Evolutionary conservation across 35 echinoderm and acorn worm genomes (phyloP).

Genomic region (Nesometra sesokonis): DNA sequence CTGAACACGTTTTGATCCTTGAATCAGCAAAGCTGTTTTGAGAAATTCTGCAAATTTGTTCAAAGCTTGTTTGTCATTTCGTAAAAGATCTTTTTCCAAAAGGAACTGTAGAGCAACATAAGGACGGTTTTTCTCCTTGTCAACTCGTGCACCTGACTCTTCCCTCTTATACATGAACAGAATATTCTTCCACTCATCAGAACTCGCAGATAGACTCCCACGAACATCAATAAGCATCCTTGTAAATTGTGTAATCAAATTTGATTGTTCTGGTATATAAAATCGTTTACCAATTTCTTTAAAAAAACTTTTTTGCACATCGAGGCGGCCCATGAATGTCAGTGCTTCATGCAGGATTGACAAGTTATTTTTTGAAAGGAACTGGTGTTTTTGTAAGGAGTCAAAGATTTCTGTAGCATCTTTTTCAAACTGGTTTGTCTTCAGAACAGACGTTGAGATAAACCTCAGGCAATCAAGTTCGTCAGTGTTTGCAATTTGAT

Average conservation of each 20-base stretch:
- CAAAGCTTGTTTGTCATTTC: not conserved
- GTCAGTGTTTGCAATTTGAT: not conserved
- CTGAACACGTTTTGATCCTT: not conserved
- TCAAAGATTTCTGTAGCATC: not conserved
- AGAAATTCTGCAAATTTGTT: not conserved
- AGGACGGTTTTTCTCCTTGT: not conserved
- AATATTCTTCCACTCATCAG: not conserved
- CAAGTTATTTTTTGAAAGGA: not conserved
- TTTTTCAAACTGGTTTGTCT: not conserved
- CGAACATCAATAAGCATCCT: not conserved
- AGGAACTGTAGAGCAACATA: not conserved
- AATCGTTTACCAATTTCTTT: not conserved
- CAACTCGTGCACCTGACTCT: not conserved
- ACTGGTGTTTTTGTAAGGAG: not conserved
- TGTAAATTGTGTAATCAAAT: not conserved
- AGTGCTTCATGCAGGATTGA: not conserved
- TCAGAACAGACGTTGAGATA: not conserved
- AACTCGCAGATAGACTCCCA: not conserved
- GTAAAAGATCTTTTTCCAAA: not conserved
- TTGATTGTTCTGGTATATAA: not conserved
- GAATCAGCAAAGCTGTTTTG: not conserved
- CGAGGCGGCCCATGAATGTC: not conserved
- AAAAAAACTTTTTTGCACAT: not conserved
- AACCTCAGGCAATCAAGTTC: not conserved
- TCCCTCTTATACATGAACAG: not conserved